Evolutionary conservation across 2,113 vertebrate genomes (phyloP).

Genomic region (Felis catus): F.catus_Fca126_mat1.0 CM031421.1:26066501-26067000

Average conservation of each 20-base stretch:
- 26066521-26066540: neutral
- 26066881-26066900: neutral
- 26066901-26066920: neutral
- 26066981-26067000: no score
- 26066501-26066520: neutral
- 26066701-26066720: neutral
- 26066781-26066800: neutral
- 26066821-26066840: neutral
- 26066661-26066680: neutral
- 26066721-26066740: neutral
- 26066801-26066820: neutral
- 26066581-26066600: neutral
- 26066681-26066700: neutral
- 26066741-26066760: neutral
- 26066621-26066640: neutral
- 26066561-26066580: neutral
- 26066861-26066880: neutral
- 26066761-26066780: constrained; percentile 13
- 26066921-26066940: neutral
- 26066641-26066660: neutral
- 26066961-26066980: no score
- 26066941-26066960: neutral
- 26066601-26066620: neutral
- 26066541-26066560: neutral
- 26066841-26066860: neutral